Percentiles rank a stretch among this genome's conserved stretches.
phyloP scores from a whole-genome alignment of 2,113 vertebrate species.

The Sinocyclocheilus anophthalmus region DNA sequence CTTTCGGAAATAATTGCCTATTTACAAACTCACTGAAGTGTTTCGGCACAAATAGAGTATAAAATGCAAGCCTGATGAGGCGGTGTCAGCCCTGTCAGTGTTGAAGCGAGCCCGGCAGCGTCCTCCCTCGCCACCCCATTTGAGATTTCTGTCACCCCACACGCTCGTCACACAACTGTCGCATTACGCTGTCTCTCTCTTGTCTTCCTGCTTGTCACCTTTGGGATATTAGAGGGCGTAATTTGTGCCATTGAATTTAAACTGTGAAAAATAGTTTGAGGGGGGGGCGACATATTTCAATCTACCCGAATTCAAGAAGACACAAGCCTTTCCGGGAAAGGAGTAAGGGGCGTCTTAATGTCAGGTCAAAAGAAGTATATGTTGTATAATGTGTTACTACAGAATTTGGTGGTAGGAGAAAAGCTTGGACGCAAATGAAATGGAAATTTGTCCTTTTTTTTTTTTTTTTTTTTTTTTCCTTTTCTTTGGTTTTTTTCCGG shows the following conservation, averaged over 20 bases:
- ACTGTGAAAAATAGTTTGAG: background rate
- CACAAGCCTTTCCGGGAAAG: background rate
- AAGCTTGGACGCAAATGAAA: too few relatives aligned
- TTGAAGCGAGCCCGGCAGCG: background rate
- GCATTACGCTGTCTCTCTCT: conserved; percentile 11
- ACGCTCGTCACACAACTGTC: conserved; percentile 29
- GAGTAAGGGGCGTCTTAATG: too few relatives aligned
- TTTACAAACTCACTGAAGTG: conserved; percentile 61
- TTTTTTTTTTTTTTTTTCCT: too few relatives aligned
- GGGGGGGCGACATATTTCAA: too few relatives aligned
- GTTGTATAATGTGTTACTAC: too few relatives aligned
- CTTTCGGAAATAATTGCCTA: conserved; percentile 60
- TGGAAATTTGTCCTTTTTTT: too few relatives aligned
- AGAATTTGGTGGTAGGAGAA: too few relatives aligned
- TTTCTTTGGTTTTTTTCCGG: too few relatives aligned
- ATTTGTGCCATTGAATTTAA: conserved; percentile 37
- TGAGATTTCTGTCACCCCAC: conserved; percentile 30
- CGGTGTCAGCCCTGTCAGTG: conserved; percentile 42
- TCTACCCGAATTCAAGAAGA: background rate
- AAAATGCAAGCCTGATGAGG: conserved; percentile 50
- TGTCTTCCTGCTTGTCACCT: conserved; percentile 9
- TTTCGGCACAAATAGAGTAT: conserved; percentile 55
- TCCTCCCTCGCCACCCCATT: conserved; percentile 13
- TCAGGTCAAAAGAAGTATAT: too few relatives aligned
- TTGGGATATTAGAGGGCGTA: conserved; percentile 13